Evolutionary conservation across 2,888 invertebrate species (phyloP).

Genomic region (Phytoseiulus persimilis): DNA sequence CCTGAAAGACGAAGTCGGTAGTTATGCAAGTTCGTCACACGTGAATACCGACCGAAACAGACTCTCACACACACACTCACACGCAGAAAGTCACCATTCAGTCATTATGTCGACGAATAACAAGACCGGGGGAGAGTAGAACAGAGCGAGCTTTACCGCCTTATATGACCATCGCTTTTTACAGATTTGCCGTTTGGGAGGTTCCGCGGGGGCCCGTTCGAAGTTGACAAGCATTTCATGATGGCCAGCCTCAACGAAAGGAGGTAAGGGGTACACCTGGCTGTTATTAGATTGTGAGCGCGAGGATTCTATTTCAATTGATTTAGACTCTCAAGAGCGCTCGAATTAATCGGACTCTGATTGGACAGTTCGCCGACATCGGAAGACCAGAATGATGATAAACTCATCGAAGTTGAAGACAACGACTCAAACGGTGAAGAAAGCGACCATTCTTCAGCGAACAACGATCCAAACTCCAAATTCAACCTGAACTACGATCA

Average conservation of each 20-base stretch:
- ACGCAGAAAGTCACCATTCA: neutral
- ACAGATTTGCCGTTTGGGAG: constrained; percentile 25
- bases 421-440: constrained; percentile 33
- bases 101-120: neutral
- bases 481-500: constrained; percentile 26
- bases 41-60: neutral
- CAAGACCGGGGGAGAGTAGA: too few relatives aligned
- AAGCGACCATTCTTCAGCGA: constrained; percentile 34
- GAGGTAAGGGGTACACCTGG: neutral
- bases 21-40: constrained; percentile 5
- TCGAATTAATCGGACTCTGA: too few relatives aligned
- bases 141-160: neutral
- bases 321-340: too few relatives aligned
- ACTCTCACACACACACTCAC: neutral
- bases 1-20: neutral
- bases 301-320: too few relatives aligned
- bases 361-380: constrained; percentile 8
- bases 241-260: constrained; percentile 33
- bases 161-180: neutral
- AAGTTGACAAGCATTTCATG: constrained; percentile 34
- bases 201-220: constrained; percentile 20
- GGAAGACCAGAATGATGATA: constrained; percentile 24
- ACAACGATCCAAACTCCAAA: constrained; percentile 19
- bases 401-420: constrained; percentile 26
- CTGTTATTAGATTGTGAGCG: too few relatives aligned